Base-by-base conservation (phyloP, 2,113 vertebrate genomes). In the Pterophyllum scalare region DNA sequence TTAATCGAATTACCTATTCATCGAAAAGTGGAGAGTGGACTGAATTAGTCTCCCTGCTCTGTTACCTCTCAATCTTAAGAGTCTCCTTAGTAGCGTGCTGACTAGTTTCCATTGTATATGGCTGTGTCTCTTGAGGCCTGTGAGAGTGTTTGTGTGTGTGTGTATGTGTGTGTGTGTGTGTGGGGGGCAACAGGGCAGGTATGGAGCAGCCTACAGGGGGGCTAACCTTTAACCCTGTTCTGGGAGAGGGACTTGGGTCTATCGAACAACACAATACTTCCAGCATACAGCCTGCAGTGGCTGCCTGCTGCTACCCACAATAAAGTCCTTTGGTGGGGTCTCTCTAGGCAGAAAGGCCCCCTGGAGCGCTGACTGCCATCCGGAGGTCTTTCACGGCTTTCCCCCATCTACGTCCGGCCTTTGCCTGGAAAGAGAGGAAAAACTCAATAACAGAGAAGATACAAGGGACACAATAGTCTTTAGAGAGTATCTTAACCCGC, bases 261-360 rank as follows among this genome's bases (percentile, higher is more conserved):
- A 85, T 93, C 89, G 64, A 86, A 82, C 82, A 83, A 92, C 92
- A 95, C 92, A 95, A 95, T 95, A 86, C 89, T 89, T 90, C 91
- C 90, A 88, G 94, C 95, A 94, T 93, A 96, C 92, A 89, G 94
- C 95, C 88, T 85, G 95, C 91, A 89, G 93, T 93, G 93, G 95
- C 97, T 97, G 96, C 98, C 98, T 97, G 97, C 98, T 98, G 98
- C 95, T 97, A 91, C 6, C 94, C 95, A 98, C 97, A 99, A 99
- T 96, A 94, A 95, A 93, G 91, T 38, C 65, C 79, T 87, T 96
- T 96, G 95, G 95, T 62, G 24, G 92, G 93, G 96, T 94, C 94
- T 90, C 91, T 94, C 96, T 95, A 95, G 85, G 95, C 95, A 96
- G 94, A 98, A 97, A 96, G 94, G 92, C 93, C 95, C 95, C 94